phyloP scores from a whole-genome alignment of 1,140 invertebrate species.

The Camponotus floridanus region DNA sequence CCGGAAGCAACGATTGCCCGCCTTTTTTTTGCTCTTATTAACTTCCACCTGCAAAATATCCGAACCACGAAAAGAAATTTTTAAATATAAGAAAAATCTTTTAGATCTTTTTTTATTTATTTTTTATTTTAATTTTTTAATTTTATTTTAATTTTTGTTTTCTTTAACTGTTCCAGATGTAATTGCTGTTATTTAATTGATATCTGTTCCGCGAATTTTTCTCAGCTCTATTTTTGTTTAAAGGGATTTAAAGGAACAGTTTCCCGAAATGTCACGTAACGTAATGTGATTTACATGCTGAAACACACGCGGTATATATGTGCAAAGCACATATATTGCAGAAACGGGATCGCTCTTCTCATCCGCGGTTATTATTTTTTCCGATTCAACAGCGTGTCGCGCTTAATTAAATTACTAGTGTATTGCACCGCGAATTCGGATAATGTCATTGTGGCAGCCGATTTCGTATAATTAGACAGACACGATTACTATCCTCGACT shows the following conservation, averaged over 20 bases:
- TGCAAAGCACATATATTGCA: not conserved
- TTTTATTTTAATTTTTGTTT: not conserved
- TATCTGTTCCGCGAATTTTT: not conserved
- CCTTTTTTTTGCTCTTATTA: not conserved
- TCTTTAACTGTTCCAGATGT: too few relatives aligned
- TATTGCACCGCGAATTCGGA: constrained; percentile 35
- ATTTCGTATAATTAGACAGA: constrained; percentile 42
- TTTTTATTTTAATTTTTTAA: not conserved
- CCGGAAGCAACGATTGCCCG: constrained; percentile 26
- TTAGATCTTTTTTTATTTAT: not conserved
- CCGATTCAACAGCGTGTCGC: constrained; percentile 51
- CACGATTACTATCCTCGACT: constrained; percentile 28
- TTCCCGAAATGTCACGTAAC: not conserved
- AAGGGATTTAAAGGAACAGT: not conserved
- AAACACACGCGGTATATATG: not conserved
- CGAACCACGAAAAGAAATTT: not conserved
- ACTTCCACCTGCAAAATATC: not conserved
- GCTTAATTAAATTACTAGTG: constrained; percentile 45
- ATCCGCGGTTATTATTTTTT: constrained; percentile 59
- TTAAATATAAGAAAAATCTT: not conserved
- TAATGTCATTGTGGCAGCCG: constrained; percentile 25
- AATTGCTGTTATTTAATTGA: too few relatives aligned
- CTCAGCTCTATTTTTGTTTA: not conserved
- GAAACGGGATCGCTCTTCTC: constrained; percentile 10
- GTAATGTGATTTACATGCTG: too few relatives aligned